phyloP scores from a whole-genome alignment of 1,140 invertebrate genomes.

The Calliopsis andreniformis region DNA sequence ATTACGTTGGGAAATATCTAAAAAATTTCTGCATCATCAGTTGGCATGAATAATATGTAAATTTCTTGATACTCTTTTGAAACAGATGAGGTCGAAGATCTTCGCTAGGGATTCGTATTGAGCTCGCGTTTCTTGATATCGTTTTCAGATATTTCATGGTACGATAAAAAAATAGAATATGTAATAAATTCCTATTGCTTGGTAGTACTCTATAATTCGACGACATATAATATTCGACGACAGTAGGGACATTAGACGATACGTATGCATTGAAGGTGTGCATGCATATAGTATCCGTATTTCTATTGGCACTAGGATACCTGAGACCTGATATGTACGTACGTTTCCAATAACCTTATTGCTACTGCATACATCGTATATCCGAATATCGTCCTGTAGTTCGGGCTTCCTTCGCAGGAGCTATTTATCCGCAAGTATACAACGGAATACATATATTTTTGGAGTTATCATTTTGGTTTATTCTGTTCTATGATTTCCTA shows the following conservation, averaged over 20 bases:
- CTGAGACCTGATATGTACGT: conserved; percentile 6
- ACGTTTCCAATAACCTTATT: conserved; percentile 47
- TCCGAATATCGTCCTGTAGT: conserved; percentile 8
- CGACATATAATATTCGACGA: neutral
- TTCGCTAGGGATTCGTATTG: neutral
- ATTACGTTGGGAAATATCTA: too few species aligned
- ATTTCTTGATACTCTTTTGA: too few species aligned
- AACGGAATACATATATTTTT: neutral
- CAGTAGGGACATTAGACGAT: neutral
- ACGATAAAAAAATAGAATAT: neutral
- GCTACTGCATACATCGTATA: conserved; percentile 37
- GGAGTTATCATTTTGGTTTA: neutral
- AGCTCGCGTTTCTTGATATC: neutral
- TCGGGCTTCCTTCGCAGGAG: neutral
- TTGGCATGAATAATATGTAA: too few species aligned
- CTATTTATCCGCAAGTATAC: neutral
- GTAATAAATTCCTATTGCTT: conserved; percentile 10
- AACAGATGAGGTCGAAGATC: neutral
- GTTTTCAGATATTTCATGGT: too few species aligned
- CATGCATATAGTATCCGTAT: neutral
- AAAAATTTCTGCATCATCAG: too few species aligned
- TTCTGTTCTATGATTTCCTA: neutral
- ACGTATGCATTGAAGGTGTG: neutral
- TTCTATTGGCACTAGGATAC: conserved; percentile 1
- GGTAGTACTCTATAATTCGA: neutral